Base-by-base conservation (phyloP, 2,888 invertebrate genomes). In the Melolontha melolontha region DNA sequence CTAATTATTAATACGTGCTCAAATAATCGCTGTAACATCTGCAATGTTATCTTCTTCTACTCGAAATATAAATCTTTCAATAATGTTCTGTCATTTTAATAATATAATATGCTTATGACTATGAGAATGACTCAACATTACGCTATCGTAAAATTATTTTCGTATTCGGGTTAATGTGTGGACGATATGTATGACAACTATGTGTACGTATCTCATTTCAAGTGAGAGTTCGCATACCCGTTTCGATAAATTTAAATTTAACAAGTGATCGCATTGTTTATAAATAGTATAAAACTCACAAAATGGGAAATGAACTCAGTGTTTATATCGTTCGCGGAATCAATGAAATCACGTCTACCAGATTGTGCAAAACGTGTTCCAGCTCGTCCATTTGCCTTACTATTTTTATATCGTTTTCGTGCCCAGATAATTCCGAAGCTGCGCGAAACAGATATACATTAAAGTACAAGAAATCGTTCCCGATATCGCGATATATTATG, bases 281-380 rank as follows among this genome's bases (percentile, higher is more conserved):
- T 51, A 51, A 49, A 49, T 17, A 49, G 11, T 22, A 6, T 49
- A 49, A 49, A 49, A 16, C 1, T 49, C 49, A 17, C 11, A 22
- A 62, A 47, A 62, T 29, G 47, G 54, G 54, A 54, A 54, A 62
- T 47, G 47, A 62, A 62, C 59, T 62, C 59, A 47, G 47, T 14
- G 14, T 62, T 62, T 62, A 1, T 16, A 62, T 47, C 39, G 34
- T 62, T 62, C 59, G 47, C 59, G 16, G 59, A 62, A 62, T 47
- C 59, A 47, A 62, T 62, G 29, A 62, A 62, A 34, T 47, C 47
- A 47, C n/a, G 34, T 47, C 47, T 29, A 34, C n/a, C 4, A 49
- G 29, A 62, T 62, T 39, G 34, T 29, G 59, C 10, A 7, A 62
- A 49, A 62, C 59, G 59, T 47, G 34, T 34, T 34, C 34, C 11